Conservation (phyloP, 2,113 vertebrate genomes). For the Catharus bicknelli region DNA sequence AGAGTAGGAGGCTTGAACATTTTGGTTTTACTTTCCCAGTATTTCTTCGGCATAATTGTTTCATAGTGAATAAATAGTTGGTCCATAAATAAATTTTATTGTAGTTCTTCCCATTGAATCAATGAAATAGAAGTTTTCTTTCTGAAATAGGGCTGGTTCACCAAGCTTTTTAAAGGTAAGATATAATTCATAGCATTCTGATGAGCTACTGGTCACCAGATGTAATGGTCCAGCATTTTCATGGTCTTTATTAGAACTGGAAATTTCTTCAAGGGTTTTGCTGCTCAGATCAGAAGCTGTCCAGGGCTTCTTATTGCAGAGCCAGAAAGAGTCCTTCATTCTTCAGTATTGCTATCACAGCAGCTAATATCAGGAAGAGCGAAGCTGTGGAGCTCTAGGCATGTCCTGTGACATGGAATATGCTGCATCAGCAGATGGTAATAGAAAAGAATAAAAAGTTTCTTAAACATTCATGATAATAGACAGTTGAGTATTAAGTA, state of each 20-base stretch:
- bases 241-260: neutral
- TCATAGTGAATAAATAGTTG: neutral
- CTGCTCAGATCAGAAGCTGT: neutral
- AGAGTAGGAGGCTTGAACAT: neutral
- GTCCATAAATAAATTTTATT: neutral
- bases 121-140: neutral
- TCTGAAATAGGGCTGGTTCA: neutral
- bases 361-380: rapidly evolving
- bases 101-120: neutral
- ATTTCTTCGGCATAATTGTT: neutral
- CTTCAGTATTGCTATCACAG: neutral
- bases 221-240: neutral
- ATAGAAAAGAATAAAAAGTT: neutral
- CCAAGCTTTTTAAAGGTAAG: neutral
- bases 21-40: neutral
- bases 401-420: neutral
- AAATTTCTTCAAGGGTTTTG: neutral
- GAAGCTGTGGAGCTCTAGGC: neutral
- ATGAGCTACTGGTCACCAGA: neutral
- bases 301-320: neutral
- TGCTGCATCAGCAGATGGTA: neutral
- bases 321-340: neutral
- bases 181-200: neutral
- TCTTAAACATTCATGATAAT: neutral
- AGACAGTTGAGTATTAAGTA: neutral